A percentile compares a stretch with the other conserved stretches of the same genome.
Conservation (phyloP, 2,888 invertebrate species). For the Tachina grossa region DNA sequence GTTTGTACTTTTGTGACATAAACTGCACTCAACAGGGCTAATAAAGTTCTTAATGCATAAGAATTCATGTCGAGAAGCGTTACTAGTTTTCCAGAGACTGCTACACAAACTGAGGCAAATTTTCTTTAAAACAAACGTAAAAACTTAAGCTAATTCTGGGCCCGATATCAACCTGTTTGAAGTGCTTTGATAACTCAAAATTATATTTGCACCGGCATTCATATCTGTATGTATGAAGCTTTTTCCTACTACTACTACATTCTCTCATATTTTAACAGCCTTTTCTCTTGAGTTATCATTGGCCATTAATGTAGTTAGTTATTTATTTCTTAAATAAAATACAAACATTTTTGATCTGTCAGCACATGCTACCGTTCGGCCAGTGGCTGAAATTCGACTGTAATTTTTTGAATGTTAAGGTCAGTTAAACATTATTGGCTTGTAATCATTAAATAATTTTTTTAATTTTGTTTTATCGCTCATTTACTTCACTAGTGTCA, state of each 20-base stretch:
- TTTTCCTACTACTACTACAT: not conserved
- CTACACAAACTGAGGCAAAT: slow-evolving; percentile 25
- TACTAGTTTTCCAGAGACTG: slow-evolving; percentile 17
- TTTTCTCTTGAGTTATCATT: slow-evolving; percentile 9
- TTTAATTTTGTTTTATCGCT: no score
- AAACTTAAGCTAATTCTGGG: slow-evolving; percentile 28
- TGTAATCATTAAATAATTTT: no score
- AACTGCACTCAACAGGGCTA: slow-evolving; percentile 33
- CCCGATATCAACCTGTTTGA: slow-evolving; percentile 40
- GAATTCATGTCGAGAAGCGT: slow-evolving; percentile 29
- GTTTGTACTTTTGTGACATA: slow-evolving; percentile 21
- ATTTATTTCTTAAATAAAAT: not conserved
- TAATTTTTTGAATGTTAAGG: not conserved
- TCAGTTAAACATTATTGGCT: not conserved
- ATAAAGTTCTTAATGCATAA: slow-evolving; percentile 7
- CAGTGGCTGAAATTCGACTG: not conserved
- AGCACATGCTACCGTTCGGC: not conserved
- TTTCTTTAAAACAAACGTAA: slow-evolving; percentile 11
- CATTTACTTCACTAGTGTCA: no score
- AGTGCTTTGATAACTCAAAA: slow-evolving; percentile 61
- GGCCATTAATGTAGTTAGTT: not conserved
- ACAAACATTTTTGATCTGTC: not conserved
- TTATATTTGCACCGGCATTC: slow-evolving; percentile 9
- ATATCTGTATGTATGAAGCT: slow-evolving; percentile 18
- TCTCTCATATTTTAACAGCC: not conserved